Evolutionary conservation across 2,888 invertebrate genomes (phyloP), one percentile per base, ranked within the genome.

Genomic region (Acanthosepion lycidas): DNA sequence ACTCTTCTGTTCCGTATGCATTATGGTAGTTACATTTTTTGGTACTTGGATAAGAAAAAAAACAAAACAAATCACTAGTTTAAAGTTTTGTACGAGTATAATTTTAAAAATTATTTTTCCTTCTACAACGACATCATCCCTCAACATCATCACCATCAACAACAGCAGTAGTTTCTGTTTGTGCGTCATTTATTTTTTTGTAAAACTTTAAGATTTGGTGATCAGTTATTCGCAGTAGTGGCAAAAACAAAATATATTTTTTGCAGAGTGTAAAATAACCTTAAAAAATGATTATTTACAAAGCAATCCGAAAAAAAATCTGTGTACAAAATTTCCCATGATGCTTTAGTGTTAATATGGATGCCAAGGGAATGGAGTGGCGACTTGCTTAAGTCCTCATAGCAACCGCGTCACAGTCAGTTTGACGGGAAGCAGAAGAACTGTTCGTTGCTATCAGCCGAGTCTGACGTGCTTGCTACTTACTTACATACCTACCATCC

Each of bases 281-380:
- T 78, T 28, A 15, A n/a, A 78, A 59, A 78, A 78, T 15, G 33
- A n/a, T 4, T n/a, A 12, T 20, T 78, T n/a, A n/a, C 2, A n/a
- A 78, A 78, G 33, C n/a, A 18, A 33, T 8, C 78, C 78, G 78
- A 78, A n/a, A 78, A 78, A 78, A 78, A 15, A n/a, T 4, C n/a
- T 4, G n/a, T 9, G 3, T 59, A 26, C 23, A 15, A 78, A 78
- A 78, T 33, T n/a, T 78, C 78, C 78, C 78, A 33, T 78, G 78
- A 33, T 78, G 78, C 78, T 78, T 12, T 78, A 78, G 78, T 78
- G n/a, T n/a, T 78, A 78, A 78, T 78, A 78, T 78, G 78, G 78
- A 78, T 78, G 78, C 78, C 78, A 78, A n/a, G 78, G 78, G 78
- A 78, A 78, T n/a, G 78, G n/a, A n/a, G 78, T 78, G 78, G n/a